phyloP scores from a whole-genome alignment of 1,140 invertebrate species.

The Propsilocerus akamusi region DNA sequence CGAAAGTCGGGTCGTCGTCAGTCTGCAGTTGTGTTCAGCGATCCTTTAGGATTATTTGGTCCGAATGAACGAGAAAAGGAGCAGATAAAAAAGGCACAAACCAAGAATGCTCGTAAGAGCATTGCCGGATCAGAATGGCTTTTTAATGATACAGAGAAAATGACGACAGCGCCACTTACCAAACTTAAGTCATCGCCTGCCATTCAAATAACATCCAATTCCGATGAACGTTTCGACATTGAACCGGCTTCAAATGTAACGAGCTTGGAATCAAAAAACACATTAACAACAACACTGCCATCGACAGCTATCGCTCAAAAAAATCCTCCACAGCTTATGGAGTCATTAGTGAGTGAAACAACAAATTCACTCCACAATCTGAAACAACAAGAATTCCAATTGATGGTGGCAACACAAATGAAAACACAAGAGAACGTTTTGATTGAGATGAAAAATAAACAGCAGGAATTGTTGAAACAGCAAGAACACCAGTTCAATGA shows the following conservation, averaged over 20 bases:
- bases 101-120: slow-evolving; percentile 13
- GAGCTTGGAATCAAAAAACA: neutral
- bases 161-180: slow-evolving; percentile 12
- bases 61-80: neutral
- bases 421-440: slow-evolving; percentile 28
- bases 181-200: slow-evolving; percentile 8
- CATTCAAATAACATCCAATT: slow-evolving; percentile 7
- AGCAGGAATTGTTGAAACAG: slow-evolving; percentile 22
- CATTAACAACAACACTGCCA: neutral
- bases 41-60: slow-evolving; percentile 18
- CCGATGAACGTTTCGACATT: neutral
- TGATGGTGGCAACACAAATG: slow-evolving; percentile 27
- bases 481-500: slow-evolving; percentile 28
- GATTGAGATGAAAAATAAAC: slow-evolving; percentile 26
- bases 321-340: slow-evolving; percentile 10
- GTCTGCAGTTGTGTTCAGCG: slow-evolving; percentile 12
- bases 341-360: slow-evolving; percentile 13
- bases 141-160: slow-evolving; percentile 10
- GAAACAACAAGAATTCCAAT: slow-evolving; percentile 28
- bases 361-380: slow-evolving; percentile 23
- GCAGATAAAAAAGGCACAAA: slow-evolving; percentile 9
- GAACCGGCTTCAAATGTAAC: neutral
- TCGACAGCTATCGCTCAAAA: slow-evolving; percentile 10
- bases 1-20: slow-evolving; percentile 19
- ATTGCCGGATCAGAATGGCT: slow-evolving; percentile 12